Conservation (phyloP, 2,888 invertebrate genomes). For the Lasioglossum vierecki region DNA sequence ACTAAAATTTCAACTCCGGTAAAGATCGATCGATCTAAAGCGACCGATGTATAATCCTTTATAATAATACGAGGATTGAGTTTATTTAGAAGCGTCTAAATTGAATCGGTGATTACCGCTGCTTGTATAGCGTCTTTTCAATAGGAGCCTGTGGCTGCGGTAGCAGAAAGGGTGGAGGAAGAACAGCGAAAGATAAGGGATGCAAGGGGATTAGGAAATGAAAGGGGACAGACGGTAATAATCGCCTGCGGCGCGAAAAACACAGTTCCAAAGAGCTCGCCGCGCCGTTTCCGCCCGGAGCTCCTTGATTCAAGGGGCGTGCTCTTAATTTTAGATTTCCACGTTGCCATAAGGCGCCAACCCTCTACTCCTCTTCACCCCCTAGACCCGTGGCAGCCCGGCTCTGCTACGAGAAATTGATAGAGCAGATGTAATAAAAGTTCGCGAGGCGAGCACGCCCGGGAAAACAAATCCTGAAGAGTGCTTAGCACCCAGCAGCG, state of each 20-base stretch:
- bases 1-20: not conserved
- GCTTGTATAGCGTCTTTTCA: not conserved
- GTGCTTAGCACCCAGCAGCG: not conserved
- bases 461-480: constrained; percentile 13
- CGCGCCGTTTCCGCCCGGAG: constrained; percentile 34
- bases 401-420: constrained; percentile 21
- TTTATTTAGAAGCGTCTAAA: not conserved
- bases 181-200: constrained; percentile 17
- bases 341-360: constrained; percentile 50
- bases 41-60: not conserved
- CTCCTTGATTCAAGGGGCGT: constrained; percentile 48
- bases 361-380: not conserved
- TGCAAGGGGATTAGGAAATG: constrained; percentile 23
- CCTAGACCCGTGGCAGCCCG: not conserved
- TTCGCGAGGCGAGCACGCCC: not conserved
- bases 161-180: not conserved
- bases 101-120: not conserved
- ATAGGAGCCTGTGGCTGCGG: not conserved
- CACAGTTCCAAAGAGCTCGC: constrained; percentile 41
- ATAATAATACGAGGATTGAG: too few species aligned
- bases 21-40: not conserved
- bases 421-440: constrained; percentile 22
- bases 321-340: constrained; percentile 75
- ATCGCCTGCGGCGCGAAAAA: constrained; percentile 64
- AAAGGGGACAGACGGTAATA: constrained; percentile 60